Percentiles rank a stretch among this genome's conserved stretches.
phyloP scores from a whole-genome alignment of 2,888 invertebrate species.

The Leucozona laternaria region DNA sequence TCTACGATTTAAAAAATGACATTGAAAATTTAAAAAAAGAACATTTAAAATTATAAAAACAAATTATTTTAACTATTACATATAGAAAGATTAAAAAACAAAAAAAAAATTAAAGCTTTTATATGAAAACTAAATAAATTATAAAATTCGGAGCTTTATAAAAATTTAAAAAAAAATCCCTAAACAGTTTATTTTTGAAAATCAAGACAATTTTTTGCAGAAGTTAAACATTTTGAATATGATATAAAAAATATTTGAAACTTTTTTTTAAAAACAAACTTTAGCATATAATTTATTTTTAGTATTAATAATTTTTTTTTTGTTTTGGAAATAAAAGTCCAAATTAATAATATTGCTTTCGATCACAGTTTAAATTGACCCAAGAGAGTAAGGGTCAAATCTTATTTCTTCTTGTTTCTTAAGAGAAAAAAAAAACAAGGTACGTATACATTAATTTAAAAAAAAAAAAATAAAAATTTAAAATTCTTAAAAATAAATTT shows the following conservation, averaged over 20 bases:
- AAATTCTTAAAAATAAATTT: constrained; percentile 44
- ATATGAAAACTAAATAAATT: not conserved
- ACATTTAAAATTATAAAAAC: not conserved
- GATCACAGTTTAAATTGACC: constrained; percentile 58
- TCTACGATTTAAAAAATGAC: too few relatives aligned
- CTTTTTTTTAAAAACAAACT: not conserved
- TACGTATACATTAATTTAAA: constrained; percentile 18
- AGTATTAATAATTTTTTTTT: constrained; percentile 23
- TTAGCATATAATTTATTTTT: not conserved
- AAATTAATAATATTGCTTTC: constrained; percentile 46
- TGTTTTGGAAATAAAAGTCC: constrained; percentile 53
- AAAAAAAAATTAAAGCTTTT: constrained; percentile 4
- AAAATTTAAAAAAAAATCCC: not conserved
- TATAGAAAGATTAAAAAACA: not conserved
- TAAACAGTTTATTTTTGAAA: not conserved
- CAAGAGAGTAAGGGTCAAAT: constrained; percentile 2
- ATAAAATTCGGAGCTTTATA: not conserved
- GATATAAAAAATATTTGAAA: constrained; percentile 3
- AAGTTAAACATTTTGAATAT: not conserved
- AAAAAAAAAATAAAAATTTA: constrained; percentile 17
- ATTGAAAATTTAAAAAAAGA: not conserved
- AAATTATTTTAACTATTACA: not conserved
- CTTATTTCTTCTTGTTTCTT: constrained; percentile 1
- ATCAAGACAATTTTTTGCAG: not conserved
- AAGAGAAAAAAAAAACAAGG: constrained; percentile 18